Percentiles rank a stretch among this genome's conserved stretches.
phyloP scores from a whole-genome alignment of 2,888 invertebrate species.

The Aquatica leii region DNA sequence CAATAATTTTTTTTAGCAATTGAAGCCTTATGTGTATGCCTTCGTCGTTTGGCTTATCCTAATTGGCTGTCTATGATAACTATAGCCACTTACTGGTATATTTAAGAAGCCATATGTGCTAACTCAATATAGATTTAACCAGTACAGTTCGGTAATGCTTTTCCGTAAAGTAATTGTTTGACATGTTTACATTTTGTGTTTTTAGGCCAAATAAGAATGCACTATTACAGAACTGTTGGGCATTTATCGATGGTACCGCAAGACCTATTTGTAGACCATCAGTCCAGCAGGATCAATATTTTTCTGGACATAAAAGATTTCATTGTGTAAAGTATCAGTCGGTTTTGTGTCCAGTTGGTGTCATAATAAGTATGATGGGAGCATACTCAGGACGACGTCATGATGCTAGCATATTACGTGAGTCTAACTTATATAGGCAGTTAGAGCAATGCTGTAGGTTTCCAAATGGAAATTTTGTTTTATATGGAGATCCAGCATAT shows the following conservation, averaged over 20 bases:
- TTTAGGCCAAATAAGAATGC: neutral
- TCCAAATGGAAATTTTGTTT: neutral
- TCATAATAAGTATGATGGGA: constrained; percentile 14
- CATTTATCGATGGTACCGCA: neutral
- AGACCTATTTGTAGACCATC: neutral
- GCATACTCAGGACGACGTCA: constrained; percentile 13
- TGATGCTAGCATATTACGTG: neutral
- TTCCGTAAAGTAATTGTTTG: too few relatives aligned
- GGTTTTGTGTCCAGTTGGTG: constrained; percentile 19
- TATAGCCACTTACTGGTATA: neutral
- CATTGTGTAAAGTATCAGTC: constrained; percentile 34
- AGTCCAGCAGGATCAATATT: neutral
- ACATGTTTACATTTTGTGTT: too few relatives aligned
- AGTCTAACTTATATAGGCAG: neutral
- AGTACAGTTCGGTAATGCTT: neutral
- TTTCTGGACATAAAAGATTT: neutral
- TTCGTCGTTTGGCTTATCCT: constrained; percentile 3
- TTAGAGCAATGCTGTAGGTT: neutral
- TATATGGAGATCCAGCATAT: neutral
- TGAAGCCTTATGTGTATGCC: neutral
- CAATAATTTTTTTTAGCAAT: neutral
- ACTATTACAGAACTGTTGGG: neutral
- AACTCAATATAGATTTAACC: neutral
- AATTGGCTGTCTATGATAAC: neutral
- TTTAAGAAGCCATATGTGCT: neutral